These are phyloP conservation scores for Molorchus minor DNA, from an alignment of 2,888 invertebrate species.

Conservation along the genomic window DNA sequence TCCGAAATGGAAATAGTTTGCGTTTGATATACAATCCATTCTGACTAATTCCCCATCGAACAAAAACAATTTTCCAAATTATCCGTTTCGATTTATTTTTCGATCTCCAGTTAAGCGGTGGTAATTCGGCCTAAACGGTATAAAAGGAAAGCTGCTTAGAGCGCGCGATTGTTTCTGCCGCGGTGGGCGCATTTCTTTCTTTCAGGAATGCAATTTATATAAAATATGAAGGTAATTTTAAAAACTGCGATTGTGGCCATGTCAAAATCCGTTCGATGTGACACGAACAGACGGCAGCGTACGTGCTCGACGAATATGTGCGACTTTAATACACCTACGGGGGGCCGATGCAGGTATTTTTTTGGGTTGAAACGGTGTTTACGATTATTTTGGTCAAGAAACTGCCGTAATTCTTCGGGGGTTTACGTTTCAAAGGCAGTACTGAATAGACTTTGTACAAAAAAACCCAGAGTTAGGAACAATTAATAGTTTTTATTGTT, in stretches of 20 bases:
- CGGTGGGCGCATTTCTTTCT: conserved; percentile 25
- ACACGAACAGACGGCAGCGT: conserved; percentile 56
- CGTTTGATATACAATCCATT: conserved; percentile 1
- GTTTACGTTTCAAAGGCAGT: no score
- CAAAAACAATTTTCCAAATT: conserved; percentile 12
- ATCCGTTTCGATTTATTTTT: conserved; percentile 17
- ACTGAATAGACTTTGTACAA: no score
- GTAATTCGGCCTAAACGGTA: conserved; percentile 17
- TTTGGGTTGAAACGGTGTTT: neutral
- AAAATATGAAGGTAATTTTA: conserved; percentile 59
- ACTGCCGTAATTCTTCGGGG: no score
- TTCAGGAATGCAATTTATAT: conserved; percentile 50
- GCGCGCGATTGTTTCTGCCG: conserved; percentile 24
- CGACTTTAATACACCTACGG: conserved; percentile 1
- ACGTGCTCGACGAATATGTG: conserved; percentile 19
- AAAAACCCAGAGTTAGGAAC: no score
- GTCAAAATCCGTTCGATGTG: conserved; percentile 54
- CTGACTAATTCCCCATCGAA: neutral
- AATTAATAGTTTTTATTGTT: no score
- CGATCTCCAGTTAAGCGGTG: conserved; percentile 16
- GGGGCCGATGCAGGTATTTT: neutral
- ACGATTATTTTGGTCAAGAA: conserved; percentile 3
- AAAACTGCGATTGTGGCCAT: conserved; percentile 56
- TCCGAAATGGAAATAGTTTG: neutral
- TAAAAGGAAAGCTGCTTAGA: conserved; percentile 17